Conservation (phyloP, 2,113 vertebrate genomes). For the Alligator sinensis region DNA sequence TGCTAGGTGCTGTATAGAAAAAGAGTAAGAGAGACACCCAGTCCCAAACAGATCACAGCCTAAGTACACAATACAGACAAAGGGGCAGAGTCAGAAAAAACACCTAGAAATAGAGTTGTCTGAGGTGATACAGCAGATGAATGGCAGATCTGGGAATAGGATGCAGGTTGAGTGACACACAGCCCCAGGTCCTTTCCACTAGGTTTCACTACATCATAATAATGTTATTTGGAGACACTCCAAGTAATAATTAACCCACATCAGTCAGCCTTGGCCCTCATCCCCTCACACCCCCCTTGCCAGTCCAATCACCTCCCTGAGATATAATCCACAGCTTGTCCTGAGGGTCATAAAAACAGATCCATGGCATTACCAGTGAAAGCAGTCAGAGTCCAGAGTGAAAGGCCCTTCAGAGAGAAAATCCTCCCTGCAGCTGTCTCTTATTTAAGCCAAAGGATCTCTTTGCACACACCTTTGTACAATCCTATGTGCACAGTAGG, state of each 20-base stretch:
- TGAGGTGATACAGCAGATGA: background rate
- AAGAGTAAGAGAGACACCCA: background rate
- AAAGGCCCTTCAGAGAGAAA: background rate
- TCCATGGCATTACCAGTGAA: background rate
- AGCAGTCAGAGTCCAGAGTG: background rate
- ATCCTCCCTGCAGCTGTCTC: background rate
- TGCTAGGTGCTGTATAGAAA: accelerated
- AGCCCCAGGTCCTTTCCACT: background rate
- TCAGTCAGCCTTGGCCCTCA: background rate
- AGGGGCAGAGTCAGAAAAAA: background rate
- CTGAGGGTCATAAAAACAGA: background rate
- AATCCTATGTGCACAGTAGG: background rate
- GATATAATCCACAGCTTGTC: background rate
- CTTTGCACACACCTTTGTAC: background rate
- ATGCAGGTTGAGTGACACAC: background rate
- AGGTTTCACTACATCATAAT: background rate
- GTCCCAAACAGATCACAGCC: background rate
- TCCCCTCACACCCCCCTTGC: background rate
- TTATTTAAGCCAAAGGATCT: background rate
- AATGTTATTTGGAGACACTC: background rate
- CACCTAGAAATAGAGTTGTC: background rate
- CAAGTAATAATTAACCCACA: background rate
- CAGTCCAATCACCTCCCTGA: background rate
- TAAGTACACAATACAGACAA: background rate
- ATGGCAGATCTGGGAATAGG: background rate